A percentile compares a stretch with the other conserved stretches of the same genome.
Conservation (phyloP, 2,888 invertebrate species). For the Isotomurus palustris region DNA sequence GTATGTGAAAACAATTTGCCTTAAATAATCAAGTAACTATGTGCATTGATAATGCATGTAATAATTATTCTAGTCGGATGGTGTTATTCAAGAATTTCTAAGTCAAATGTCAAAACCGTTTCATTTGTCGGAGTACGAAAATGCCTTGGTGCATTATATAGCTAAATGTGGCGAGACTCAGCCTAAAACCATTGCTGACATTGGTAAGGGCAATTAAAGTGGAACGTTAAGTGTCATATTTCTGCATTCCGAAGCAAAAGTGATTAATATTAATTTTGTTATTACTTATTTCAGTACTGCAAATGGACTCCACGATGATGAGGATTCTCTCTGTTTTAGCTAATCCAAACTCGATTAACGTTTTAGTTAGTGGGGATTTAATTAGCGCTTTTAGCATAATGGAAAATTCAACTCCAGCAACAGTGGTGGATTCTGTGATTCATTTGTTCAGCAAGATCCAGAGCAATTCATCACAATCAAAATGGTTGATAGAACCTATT, state of each 20-base stretch:
- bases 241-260: no score
- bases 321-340: constrained; percentile 74
- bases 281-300: constrained; percentile 57
- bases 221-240: no score
- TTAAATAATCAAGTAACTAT: background rate
- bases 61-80: constrained; percentile 16
- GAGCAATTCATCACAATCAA: constrained; percentile 69
- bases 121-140: constrained; percentile 32
- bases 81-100: constrained; percentile 35
- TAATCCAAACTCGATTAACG: constrained; percentile 48
- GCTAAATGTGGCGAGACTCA: constrained; percentile 28
- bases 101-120: constrained; percentile 25
- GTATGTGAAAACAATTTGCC: constrained; percentile 11
- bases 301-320: constrained; percentile 75
- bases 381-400: constrained; percentile 41
- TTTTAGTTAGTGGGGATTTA: constrained; percentile 42
- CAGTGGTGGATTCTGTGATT: constrained; percentile 82
- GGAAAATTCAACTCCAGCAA: constrained; percentile 55
- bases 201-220: constrained; percentile 23
- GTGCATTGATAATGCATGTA: background rate
- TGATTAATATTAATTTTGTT: background rate
- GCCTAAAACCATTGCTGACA: constrained; percentile 42
- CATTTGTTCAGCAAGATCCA: constrained; percentile 72
- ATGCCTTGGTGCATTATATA: constrained; percentile 28
- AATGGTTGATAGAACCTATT: constrained; percentile 71